Evolutionary conservation across 2,888 invertebrate genomes (phyloP), one percentile per base, ranked within the genome.

Genomic region (Phrixothrix hirtus): DNA sequence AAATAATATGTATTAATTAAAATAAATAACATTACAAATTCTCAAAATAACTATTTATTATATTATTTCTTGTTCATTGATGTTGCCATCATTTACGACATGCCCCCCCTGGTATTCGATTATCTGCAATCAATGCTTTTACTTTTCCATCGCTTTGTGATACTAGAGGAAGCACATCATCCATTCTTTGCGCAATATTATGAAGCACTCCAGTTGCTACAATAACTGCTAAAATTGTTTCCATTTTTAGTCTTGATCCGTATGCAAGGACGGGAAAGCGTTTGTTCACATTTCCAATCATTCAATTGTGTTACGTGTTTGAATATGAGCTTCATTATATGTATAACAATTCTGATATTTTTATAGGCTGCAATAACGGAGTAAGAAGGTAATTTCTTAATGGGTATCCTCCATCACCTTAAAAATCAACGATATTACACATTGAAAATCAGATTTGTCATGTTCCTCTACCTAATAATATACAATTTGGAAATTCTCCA

Each of bases 281-380:
- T 11, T 17, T 4, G 4, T 21, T 21, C 25, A 4, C 4, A 21
- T 21, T 21, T 4, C 25, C 25, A 21, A 21, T 5, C 25, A 21
- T 17, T 36, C 36, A n/a, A 36, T 11, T n/a, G 11, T n/a, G 16
- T 36, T 36, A 11, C 36, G 6, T 3, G 36, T 36, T 5, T 9
- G 2, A 6, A 36, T 36, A 6, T 17, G 21, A 36, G 36, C 6
- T 36, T 36, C 21, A 32, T 32, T n/a, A n/a, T n/a, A n/a, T 16
- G 21, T 36, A 36, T n/a, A 15, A 5, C 21, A 16, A 9, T 11
- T 36, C 36, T 5, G 6, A 15, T 17, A 2, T 5, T 5, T 3
- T 16, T 12, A 6, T 5, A n/a, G 21, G 15, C n/a, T 36, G 7
- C 3, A 6, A 6, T n/a, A 36, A 10, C 3, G 36, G 21, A n/a